Conservation (phyloP, 2,113 vertebrate species). For the Rallus limicola region DNA sequence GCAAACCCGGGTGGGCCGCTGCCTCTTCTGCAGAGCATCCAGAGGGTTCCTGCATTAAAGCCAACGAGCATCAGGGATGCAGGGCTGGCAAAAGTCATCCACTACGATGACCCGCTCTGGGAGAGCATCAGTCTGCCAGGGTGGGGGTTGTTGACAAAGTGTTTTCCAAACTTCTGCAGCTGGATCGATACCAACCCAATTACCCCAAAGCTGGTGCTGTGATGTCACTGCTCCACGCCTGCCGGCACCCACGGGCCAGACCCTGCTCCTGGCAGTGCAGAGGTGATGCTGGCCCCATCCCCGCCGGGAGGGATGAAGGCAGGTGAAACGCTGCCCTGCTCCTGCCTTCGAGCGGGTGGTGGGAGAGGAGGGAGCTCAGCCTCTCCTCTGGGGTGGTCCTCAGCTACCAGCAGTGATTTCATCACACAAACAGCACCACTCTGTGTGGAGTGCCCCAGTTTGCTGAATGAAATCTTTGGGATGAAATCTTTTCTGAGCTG, state of each 20-base stretch:
- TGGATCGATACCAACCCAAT: not conserved
- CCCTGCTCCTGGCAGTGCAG: not conserved
- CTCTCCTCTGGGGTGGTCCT: not conserved
- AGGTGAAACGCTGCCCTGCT: not conserved
- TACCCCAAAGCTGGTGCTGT: not conserved
- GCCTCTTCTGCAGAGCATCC: not conserved
- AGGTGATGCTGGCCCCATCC: not conserved
- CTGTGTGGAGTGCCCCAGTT: not conserved
- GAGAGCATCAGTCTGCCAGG: not conserved
- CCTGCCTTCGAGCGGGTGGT: not conserved
- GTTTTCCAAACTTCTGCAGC: constrained; percentile 50
- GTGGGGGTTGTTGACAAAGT: not conserved
- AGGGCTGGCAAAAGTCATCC: not conserved
- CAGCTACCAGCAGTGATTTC: not conserved
- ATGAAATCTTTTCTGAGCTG: not conserved
- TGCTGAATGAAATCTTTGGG: not conserved
- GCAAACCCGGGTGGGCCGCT: not conserved
- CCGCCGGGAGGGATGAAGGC: not conserved
- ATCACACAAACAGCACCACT: not conserved
- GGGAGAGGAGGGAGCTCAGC: not conserved
- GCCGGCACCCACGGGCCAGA: not conserved
- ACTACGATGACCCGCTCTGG: not conserved
- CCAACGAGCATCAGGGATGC: not conserved
- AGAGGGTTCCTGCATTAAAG: not conserved
- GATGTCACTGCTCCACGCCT: not conserved